Base-by-base conservation (phyloP, 2,797 vertebrate genomes). In the Cuculus canorus region DNA sequence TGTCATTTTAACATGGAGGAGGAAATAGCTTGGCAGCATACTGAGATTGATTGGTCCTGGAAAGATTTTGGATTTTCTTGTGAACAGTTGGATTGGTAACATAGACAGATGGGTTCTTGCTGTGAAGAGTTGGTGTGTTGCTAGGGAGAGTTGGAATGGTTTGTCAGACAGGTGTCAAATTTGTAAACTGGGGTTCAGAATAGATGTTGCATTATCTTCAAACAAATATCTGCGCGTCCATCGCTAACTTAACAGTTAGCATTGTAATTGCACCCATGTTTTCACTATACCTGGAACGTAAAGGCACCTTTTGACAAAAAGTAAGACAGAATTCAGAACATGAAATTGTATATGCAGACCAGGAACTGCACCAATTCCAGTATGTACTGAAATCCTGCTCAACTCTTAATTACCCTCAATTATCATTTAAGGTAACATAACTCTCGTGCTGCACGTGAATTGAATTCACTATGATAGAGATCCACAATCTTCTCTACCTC, bases 41-140 rank as follows among this genome's bases (percentile, higher is more conserved):
- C 35, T 3, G 43, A 87, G 65, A 63, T 32, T 81, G 72, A 88
- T 93, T 88, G 95, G 95, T 95, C 66, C 85, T 95, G 93, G 92
- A 95, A 97, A 92, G 88, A 92, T 92, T 93, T 91, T 89, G 78
- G 65, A 35, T 86, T 97, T 93, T 95, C 96, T 90, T 95, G 78
- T 79, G 85, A 97, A 91, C 96, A 96, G 91, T 77, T 90, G 89
- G 78, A 82, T 86, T 87, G 33, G 70, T 94, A 94, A 91, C 92
- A 82, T 76, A 88, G 66, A 90, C 91, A 97, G 87, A 96, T 95
- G 94, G 89, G 68, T 57, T 68, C 53, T 54, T 93, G 35, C 73
- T 73, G 91, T 64, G 75, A 78, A 83, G 84, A 96, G 82, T 88
- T 76, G 93, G 77, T 90, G 87, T 87, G 88, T 94, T 97, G 87